Conservation (phyloP, 2,113 vertebrate species). For the Eclectus roratus region DNA sequence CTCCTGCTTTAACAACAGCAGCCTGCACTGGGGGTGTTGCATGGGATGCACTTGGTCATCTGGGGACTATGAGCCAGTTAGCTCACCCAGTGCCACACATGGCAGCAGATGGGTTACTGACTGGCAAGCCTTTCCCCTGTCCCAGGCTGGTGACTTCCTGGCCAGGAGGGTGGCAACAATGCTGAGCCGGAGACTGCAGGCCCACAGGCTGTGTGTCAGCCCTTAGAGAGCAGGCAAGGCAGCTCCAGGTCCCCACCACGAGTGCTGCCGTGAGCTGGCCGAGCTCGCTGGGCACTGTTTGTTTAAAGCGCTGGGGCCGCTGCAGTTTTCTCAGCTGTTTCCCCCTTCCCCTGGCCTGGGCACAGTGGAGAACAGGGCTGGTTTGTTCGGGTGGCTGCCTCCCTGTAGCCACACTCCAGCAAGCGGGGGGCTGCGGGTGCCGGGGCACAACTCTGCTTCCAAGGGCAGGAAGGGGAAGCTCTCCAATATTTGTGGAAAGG, state of each 20-base stretch:
- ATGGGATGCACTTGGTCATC: not conserved
- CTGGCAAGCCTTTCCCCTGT: not conserved
- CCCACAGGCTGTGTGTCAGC: not conserved
- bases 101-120: rapidly evolving
- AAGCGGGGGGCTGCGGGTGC: not conserved
- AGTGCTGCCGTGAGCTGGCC: not conserved
- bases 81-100: rapidly evolving
- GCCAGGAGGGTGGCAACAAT: not conserved
- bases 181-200: not conserved
- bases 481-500: constrained; percentile 9
- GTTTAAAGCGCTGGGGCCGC: not conserved
- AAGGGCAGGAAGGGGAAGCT: constrained; percentile 26
- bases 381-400: constrained; percentile 63
- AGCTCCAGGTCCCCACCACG: not conserved
- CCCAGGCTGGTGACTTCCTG: not conserved
- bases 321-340: constrained; percentile 49
- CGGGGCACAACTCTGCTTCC: not conserved
- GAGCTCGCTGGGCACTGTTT: not conserved
- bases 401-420: not conserved
- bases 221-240: not conserved
- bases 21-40: not conserved
- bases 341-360: not conserved
- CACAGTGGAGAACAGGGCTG: constrained; percentile 57
- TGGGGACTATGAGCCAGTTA: rapidly evolving
- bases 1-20: not conserved